A percentile compares a stretch with the other conserved stretches of the same genome.
Conservation (phyloP, 2,113 vertebrate species). For the Cryptotis parvus region DNA sequence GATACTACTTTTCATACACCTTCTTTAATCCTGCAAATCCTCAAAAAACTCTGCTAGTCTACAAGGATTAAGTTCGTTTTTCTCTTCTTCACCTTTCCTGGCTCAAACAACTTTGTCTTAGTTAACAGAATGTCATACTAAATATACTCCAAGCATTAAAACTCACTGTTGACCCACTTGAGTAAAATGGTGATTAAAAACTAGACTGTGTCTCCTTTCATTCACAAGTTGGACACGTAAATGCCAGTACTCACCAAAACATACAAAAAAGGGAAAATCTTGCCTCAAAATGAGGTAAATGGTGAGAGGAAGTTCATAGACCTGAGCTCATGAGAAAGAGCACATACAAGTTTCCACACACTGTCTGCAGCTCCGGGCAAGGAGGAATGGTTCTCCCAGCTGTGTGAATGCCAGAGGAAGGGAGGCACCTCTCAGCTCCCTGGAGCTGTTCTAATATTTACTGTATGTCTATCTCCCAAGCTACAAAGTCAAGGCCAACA, state of each 20-base stretch:
- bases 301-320: slow-evolving; percentile 8
- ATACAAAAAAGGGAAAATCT: not conserved
- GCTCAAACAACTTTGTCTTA: not conserved
- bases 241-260: not conserved
- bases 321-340: not conserved
- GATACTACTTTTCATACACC: not conserved
- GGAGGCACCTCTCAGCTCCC: not conserved
- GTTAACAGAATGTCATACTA: not conserved
- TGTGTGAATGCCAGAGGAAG: not conserved
- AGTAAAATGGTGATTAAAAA: not conserved
- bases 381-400: not conserved
- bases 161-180: not conserved
- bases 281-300: slow-evolving; percentile 29
- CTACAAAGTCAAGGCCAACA: not conserved
- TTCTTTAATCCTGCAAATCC: not conserved
- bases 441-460: slow-evolving; percentile 36
- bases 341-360: not conserved
- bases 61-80: not conserved
- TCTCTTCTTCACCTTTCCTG: not conserved
- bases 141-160: not conserved
- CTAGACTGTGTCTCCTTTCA: not conserved
- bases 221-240: not conserved
- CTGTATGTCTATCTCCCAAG: not conserved
- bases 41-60: slow-evolving; percentile 11
- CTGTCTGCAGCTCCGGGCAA: not conserved